Percentiles rank a stretch among this genome's conserved stretches.
Evolutionary conservation across 2,888 invertebrate species (phyloP).

Genomic region (Eretmocerus hayati): DNA sequence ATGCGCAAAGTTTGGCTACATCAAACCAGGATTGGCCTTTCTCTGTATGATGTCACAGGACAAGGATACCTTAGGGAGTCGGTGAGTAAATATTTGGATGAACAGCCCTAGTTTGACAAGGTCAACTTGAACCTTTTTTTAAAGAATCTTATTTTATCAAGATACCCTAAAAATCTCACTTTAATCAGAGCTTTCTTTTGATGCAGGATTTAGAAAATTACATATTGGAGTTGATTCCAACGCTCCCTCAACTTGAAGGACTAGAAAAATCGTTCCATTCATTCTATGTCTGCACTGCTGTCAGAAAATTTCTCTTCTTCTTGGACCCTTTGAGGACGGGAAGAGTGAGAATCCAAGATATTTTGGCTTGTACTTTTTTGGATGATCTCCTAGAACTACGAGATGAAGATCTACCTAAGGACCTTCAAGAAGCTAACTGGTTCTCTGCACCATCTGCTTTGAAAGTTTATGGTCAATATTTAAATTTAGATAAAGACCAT

Average conservation of each 20-base stretch:
- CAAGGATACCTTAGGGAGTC: slow-evolving; percentile 83
- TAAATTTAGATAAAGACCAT: slow-evolving; percentile 88
- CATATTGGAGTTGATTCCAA: slow-evolving; percentile 87
- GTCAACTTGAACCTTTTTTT: too few relatives aligned
- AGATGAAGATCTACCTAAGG: slow-evolving; percentile 77
- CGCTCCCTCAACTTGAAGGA: slow-evolving; percentile 81
- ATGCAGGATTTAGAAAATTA: slow-evolving; percentile 88
- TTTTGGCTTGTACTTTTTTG: slow-evolving; percentile 83
- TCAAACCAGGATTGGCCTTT: slow-evolving; percentile 88
- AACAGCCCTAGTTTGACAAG: too few relatives aligned
- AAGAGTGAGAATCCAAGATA: slow-evolving; percentile 82
- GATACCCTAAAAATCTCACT: background rate
- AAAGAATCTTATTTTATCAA: background rate
- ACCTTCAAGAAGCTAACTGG: slow-evolving; percentile 82
- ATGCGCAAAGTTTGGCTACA: slow-evolving; percentile 93
- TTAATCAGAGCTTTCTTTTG: slow-evolving; percentile 16
- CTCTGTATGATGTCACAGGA: slow-evolving; percentile 87
- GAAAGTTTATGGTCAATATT: slow-evolving; percentile 87
- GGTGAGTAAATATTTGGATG: too few relatives aligned
- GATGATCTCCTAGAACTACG: slow-evolving; percentile 85
- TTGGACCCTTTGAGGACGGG: slow-evolving; percentile 84
- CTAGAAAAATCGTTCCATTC: slow-evolving; percentile 89
- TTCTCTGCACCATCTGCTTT: slow-evolving; percentile 85
- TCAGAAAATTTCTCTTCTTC: slow-evolving; percentile 93
- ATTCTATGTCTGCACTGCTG: slow-evolving; percentile 94